A percentile compares a stretch with the other conserved stretches of the same genome.
These are phyloP conservation scores for Hylaeus anthracinus DNA, from an alignment of 1,140 invertebrate species.

Conservation along the genomic window DNA sequence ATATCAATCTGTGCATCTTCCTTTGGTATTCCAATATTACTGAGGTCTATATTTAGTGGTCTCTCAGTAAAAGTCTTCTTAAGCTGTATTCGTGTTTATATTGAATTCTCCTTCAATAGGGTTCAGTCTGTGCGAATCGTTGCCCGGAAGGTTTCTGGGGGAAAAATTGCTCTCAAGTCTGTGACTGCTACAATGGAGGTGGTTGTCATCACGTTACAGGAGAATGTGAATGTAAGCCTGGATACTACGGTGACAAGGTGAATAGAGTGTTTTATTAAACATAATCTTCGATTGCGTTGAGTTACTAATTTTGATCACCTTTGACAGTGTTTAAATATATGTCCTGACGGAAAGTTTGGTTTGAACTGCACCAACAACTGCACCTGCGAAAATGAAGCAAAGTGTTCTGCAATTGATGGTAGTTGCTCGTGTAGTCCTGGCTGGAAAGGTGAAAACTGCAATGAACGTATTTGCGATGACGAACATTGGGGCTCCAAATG, in stretches of 20 bases:
- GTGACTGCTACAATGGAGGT: conserved; percentile 94
- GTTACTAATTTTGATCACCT: neutral
- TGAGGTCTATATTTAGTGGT: too few relatives aligned
- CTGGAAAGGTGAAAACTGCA: conserved; percentile 88
- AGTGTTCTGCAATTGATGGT: conserved; percentile 87
- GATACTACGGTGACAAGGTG: conserved; percentile 89
- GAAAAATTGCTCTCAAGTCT: conserved; percentile 86
- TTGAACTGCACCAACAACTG: conserved; percentile 88
- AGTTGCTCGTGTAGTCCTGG: conserved; percentile 88
- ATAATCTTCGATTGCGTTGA: neutral
- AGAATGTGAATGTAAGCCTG: conserved; percentile 87
- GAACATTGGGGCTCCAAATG: conserved; percentile 88
- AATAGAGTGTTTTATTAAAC: conserved; percentile 21
- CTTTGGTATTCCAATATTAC: too few relatives aligned
- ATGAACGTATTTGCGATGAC: conserved; percentile 84
- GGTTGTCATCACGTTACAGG: conserved; percentile 90
- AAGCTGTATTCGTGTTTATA: too few relatives aligned
- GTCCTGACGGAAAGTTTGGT: conserved; percentile 89
- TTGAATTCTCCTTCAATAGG: conserved; percentile 77
- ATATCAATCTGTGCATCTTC: too few relatives aligned
- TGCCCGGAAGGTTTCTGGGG: conserved; percentile 90
- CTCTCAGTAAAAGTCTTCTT: too few relatives aligned
- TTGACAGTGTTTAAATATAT: conserved; percentile 88
- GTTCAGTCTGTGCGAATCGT: conserved; percentile 87
- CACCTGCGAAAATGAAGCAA: conserved; percentile 88